Evolutionary conservation across 2,888 invertebrate species (phyloP), one percentile per base, ranked within the genome.

Genomic region (Aleiodes leptofemur): DNA sequence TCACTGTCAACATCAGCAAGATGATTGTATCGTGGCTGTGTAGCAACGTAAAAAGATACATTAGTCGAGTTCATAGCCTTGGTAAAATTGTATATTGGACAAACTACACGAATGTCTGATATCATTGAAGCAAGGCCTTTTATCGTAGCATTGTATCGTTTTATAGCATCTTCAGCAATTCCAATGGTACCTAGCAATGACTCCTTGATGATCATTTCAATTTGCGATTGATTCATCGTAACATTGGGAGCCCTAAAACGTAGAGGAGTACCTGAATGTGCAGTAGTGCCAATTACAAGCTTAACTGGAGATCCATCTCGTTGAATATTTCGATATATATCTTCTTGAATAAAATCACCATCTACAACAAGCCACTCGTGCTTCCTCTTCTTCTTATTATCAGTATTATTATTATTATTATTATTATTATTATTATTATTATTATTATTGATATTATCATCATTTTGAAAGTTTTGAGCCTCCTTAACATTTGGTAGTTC

Each of bases 291-390:
- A 84, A 95, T 92, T 0, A 95, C 92, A 72, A 95, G 90, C 71
- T 90, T 90, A 0, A 90, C 89, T 0, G 89, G 85, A 1, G 90
- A 81, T 0, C 83, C 91, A 51, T 91, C 90, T 1, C 89, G 84
- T 23, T 90, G 91, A 94, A 94, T 94, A 73, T 91, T 91, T 74
- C 93, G 92, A 59, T 92, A 92, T 0, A 94, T 93, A 84, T 94
- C 93, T 68, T 93, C 91, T 78, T 93, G 92, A 14, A 96, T 87
- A 38, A 94, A 92, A 55, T 91, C 90, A 0, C 96, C 96, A 85
- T 96, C 96, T 14, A 94, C 89, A 0, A 94, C 94, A 16, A 96
- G 88, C 95, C 96, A 96, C 78, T 95, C 94, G 82, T 95, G 95
- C 50, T 90, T 90, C 59, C 50, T n/a, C 0, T 16, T 23, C 23